Base-by-base conservation (phyloP, 2,797 vertebrate species). In the Crax fasciolata region DNA sequence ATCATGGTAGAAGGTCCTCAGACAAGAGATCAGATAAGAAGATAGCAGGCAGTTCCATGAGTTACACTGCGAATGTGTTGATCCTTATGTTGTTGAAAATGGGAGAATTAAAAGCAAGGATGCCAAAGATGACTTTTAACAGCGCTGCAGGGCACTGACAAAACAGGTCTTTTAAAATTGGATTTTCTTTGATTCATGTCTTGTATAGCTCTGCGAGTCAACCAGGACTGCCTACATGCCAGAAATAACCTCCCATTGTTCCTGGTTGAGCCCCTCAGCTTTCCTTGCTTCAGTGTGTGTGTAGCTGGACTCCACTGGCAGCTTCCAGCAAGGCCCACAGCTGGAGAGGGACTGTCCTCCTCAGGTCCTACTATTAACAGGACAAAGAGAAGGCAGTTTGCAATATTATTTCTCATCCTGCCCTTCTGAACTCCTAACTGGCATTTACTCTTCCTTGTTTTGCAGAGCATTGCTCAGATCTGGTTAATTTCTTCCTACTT, bases 231-330 rank as follows among this genome's bases (percentile, higher is more conserved):
- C 19, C 61, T 68, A 25, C 19, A 13, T 51, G 27, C 43, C 79
- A 81, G 67, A 66, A 81, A 74, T 3, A 0, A 32, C 23, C 58
- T 78, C 10, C 19, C 18, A 62, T 21, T 55, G 35, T 82, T 38
- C 30, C 32, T 57, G 32, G 11, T 63, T 24, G n/a, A 57, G 46
- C 35, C 5, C 32, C 19, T 24, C 48, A 51, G 17, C 13, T 25
- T 80, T 1, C 0, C 19, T 52, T 72, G 15, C 16, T 25, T 6
- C 46, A 23, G 18, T 4, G 11, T 15, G 6, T 0, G 0, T 14
- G 20, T 28, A 49, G 57, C 67, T 79, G 44, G 28, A 20, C 44
- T 82, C 59, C 0, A 2, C 43, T 28, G 46, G 58, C 41, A 87
- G 13, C 49, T 63, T 80, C 25, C 49, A 35, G 25, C 19, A 67